Evolutionary conservation across 1,140 invertebrate species (phyloP).

Genomic region (Sweltsa coloradensis): DNA sequence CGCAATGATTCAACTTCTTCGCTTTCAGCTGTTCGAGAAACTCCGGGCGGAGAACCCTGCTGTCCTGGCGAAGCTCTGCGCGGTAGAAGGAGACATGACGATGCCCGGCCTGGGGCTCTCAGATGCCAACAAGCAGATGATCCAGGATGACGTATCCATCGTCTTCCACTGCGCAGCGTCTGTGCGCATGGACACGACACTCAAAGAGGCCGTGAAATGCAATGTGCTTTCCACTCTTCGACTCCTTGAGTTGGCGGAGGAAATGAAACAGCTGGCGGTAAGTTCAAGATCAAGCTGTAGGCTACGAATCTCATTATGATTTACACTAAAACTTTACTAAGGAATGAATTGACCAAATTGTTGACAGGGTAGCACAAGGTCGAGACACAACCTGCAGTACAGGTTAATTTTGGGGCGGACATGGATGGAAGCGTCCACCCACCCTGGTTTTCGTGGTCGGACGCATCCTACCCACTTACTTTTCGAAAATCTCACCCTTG

Average conservation of each 20-base stretch:
- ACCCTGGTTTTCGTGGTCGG: no score
- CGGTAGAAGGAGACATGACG: slow-evolving; percentile 41
- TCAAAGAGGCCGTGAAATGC: slow-evolving; percentile 45
- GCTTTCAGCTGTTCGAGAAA: slow-evolving; percentile 28
- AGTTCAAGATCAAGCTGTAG: no score
- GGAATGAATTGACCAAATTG: no score
- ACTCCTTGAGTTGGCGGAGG: slow-evolving; percentile 46
- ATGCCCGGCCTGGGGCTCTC: slow-evolving; percentile 32
- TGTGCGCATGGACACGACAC: slow-evolving; percentile 50
- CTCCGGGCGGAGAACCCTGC: slow-evolving; percentile 19
- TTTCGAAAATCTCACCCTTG: no score
- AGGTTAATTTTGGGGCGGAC: no score
- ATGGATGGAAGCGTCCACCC: no score
- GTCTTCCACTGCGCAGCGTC: slow-evolving; percentile 57
- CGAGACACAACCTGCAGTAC: no score
- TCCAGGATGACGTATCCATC: slow-evolving; percentile 34
- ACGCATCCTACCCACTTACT: no score
- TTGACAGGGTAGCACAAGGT: no score
- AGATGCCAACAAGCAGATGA: slow-evolving; percentile 18
- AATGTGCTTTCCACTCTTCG: slow-evolving; percentile 52
- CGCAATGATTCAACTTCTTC: no score
- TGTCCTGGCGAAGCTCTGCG: slow-evolving; percentile 32
- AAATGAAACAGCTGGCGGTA: slow-evolving; percentile 53
- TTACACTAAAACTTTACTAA: no score
- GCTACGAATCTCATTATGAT: no score